Percentiles rank a stretch among this genome's conserved stretches.
These are phyloP conservation scores for Lasiommata megera DNA, from an alignment of 2,888 invertebrate species.

Conservation along the genomic window DNA sequence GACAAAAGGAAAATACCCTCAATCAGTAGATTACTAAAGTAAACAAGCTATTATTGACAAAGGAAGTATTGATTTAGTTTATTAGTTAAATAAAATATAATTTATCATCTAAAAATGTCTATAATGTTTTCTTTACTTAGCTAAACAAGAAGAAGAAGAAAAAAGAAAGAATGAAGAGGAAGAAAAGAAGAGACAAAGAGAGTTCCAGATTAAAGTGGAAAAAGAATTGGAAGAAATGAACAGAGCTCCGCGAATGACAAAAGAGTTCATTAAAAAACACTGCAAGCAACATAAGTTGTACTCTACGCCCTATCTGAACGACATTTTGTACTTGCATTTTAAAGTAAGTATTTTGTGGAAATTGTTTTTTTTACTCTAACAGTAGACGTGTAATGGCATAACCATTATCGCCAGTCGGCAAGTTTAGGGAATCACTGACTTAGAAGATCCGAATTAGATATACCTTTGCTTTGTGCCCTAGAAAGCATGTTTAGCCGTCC, in stretches of 20 bases:
- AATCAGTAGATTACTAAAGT: too few relatives aligned
- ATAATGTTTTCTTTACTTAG: background rate
- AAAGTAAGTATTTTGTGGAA: slow-evolving; percentile 81
- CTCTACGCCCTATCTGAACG: slow-evolving; percentile 93
- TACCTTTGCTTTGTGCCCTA: too few relatives aligned
- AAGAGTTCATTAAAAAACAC: slow-evolving; percentile 88
- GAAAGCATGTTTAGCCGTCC: too few relatives aligned
- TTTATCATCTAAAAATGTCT: background rate
- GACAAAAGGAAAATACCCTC: too few relatives aligned
- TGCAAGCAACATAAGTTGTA: slow-evolving; percentile 94
- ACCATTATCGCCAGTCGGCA: too few relatives aligned
- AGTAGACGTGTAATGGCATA: too few relatives aligned
- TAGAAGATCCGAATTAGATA: too few relatives aligned
- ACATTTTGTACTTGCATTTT: slow-evolving; percentile 96
- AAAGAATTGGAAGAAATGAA: slow-evolving; percentile 64
- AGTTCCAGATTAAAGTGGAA: slow-evolving; percentile 55
- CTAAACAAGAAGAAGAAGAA: slow-evolving; percentile 34
- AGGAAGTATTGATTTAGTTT: too few relatives aligned
- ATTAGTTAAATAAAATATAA: too few relatives aligned
- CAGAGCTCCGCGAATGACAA: slow-evolving; percentile 85
- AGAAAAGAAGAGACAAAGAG: slow-evolving; percentile 49
- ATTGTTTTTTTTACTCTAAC: background rate
- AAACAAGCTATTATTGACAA: too few relatives aligned
- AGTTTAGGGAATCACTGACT: too few relatives aligned
- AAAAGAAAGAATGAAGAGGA: slow-evolving; percentile 47